Base-by-base conservation (phyloP, 2,113 vertebrate genomes). In the Phalacrocorax pelagicus region DNA sequence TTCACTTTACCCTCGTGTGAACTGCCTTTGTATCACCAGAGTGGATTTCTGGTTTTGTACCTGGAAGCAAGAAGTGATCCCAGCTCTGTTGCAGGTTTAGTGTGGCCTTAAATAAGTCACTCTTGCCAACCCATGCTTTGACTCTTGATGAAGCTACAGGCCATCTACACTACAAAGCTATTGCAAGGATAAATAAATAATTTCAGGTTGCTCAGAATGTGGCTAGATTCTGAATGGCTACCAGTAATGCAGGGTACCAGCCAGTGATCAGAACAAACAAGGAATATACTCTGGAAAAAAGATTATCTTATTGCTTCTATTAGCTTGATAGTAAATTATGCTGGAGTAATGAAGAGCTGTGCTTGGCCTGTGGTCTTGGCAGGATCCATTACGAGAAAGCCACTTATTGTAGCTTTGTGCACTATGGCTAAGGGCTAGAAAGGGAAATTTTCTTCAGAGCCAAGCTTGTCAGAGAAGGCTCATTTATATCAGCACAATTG, bases 311-410 rank as follows among this genome's bases (percentile, higher is more conserved):
- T 88, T 71, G n/a, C 15, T 75, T 75, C 16, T 70, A 23, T 67
- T 75, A 54, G 29, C 65, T 42, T 82, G 38, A 42, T 16, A 40
- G 51, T 34, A 81, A 81, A 81, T 90, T 46, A 36, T 29, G 22
- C 66, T 66, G 49, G 44, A 90, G 26, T 55, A 74, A 75, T 32
- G 52, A 91, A 61, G 63, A 81, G 44, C 46, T 89, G 46, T 70
- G 66, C 38, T 82, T 90, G 47, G 71, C 71, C 70, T 91, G 86
- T 66, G 67, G 63, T 75, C 79, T 91, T 86, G 81, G 62, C 46
- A 88, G 58, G 40, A 69, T 63, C 57, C 44, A 9, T 74, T 55
- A 73, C 0, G 1, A 86, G 63, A 86, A 84, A 89, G 69, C 32
- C 38, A 58, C 46, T 52, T 71, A 38, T 38, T 88, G 51, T 52